Base-by-base conservation (phyloP, 2,888 invertebrate genomes). In the Eueremaeus valkanovi region DNA sequence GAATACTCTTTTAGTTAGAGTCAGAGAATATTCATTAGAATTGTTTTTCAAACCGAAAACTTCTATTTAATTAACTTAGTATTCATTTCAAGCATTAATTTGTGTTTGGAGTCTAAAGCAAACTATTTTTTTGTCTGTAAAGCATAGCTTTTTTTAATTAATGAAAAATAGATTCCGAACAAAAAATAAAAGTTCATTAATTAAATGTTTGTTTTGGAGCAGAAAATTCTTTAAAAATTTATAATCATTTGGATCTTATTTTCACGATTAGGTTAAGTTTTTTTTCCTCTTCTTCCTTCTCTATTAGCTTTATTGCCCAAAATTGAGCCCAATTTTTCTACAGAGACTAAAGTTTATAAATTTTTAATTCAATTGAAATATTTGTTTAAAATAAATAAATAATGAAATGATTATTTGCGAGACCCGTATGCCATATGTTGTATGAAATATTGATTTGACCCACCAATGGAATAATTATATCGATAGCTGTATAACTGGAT, bases 81-180 rank as follows among this genome's bases (percentile, higher is more conserved):
- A 16, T 16, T 29, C 18, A 58, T 58, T 58, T 58, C 24, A 29
- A 31, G 58, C 58, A 29, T 27, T 31, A 58, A 58, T 27, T 27
- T 11, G 11, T 55, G 13, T 18, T 55, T 55, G 24, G 16, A 55
- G 27, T 27, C 21, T 18, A 45, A 45, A 45, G 3, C 45, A 27
- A 51, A 58, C 13, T 13, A 58, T 58, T 29, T 58, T n/a, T n/a
- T 29, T 31, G 29, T n/a, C n/a, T 66, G 16, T 21, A 29, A 21
- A 29, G 11, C n/a, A 36, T 9, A 8, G 3, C 1, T 66, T 58
- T 66, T 66, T 66, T 36, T 66, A 66, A 66, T 66, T 66, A 66
- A 18, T 16, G 29, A 33, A 66, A 66, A 66, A 29, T 18, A 29
- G 21, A 1, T 11, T 29, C 3, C 13, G 27, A 58, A 58, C 29